These are phyloP conservation scores for Aleiodes leptofemur DNA, from an alignment of 2,888 invertebrate species.

Conservation along the genomic window DNA sequence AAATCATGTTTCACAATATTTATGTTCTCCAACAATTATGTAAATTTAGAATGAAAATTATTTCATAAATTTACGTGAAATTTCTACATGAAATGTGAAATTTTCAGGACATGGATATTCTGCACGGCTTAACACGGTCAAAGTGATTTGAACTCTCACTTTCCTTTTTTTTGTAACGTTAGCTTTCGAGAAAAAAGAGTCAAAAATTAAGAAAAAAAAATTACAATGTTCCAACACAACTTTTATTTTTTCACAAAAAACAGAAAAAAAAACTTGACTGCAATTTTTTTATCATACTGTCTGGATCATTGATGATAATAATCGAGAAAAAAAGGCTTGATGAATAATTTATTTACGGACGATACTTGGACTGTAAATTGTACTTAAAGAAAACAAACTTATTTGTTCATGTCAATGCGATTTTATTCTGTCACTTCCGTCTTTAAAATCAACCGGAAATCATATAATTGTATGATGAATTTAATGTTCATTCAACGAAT, in stretches of 20 bases:
- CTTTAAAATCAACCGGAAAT: too few species aligned
- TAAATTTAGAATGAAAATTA: neutral
- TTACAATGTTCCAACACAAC: too few species aligned
- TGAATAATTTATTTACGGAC: constrained; percentile 21
- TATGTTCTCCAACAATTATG: too few species aligned
- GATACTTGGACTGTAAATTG: neutral
- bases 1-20: too few species aligned
- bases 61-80: constrained; percentile 1
- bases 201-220: neutral
- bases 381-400: neutral
- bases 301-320: too few species aligned
- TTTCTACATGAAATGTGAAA: constrained; percentile 45
- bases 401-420: too few species aligned
- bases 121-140: constrained; percentile 45
- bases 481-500: too few species aligned
- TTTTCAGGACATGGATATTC: constrained; percentile 41
- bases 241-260: too few species aligned
- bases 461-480: too few species aligned
- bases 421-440: too few species aligned
- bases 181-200: neutral
- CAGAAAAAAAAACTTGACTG: too few species aligned
- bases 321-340: neutral
- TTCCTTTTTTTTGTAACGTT: constrained; percentile 41
- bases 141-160: constrained; percentile 52
- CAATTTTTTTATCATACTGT: too few species aligned